These are phyloP conservation scores for Clamator glandarius DNA, from an alignment of 2,797 vertebrate genomes.

Conservation along the genomic window DNA sequence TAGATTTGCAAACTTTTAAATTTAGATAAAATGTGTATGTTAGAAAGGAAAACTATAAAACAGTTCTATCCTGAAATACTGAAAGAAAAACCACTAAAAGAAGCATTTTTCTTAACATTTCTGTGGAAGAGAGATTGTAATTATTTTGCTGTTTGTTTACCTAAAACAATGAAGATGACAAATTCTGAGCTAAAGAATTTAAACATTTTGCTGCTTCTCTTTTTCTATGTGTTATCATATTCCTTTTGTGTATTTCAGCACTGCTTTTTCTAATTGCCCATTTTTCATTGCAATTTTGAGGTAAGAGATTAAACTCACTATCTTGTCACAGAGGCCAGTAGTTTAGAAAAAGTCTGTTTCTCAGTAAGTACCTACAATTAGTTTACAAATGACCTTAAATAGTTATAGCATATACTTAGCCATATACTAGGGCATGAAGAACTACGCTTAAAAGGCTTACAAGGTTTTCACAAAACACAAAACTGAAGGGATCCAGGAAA, in stretches of 20 bases:
- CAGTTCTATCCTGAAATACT: neutral
- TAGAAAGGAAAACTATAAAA: neutral
- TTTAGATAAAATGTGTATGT: neutral
- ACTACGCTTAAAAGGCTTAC: neutral
- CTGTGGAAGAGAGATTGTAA: neutral
- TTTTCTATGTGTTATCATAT: neutral
- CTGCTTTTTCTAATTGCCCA: neutral
- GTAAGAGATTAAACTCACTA: neutral
- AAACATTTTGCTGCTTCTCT: neutral
- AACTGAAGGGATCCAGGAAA: neutral
- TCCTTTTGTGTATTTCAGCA: neutral
- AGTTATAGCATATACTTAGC: neutral
- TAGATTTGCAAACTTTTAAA: neutral
- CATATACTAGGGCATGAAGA: rapidly evolving
- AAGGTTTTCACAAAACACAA: neutral
- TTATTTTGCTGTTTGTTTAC: neutral
- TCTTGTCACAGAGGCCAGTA: neutral
- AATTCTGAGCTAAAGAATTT: neutral
- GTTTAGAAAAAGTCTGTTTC: neutral
- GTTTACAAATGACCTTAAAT: neutral
- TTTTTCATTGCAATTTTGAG: neutral
- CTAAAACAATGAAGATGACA: neutral
- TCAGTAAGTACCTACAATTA: neutral
- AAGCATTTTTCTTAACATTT: neutral
- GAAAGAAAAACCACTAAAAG: neutral